Evolutionary conservation across 1,140 invertebrate species (phyloP).

Genomic region (Calephelis nemesis): DNA sequence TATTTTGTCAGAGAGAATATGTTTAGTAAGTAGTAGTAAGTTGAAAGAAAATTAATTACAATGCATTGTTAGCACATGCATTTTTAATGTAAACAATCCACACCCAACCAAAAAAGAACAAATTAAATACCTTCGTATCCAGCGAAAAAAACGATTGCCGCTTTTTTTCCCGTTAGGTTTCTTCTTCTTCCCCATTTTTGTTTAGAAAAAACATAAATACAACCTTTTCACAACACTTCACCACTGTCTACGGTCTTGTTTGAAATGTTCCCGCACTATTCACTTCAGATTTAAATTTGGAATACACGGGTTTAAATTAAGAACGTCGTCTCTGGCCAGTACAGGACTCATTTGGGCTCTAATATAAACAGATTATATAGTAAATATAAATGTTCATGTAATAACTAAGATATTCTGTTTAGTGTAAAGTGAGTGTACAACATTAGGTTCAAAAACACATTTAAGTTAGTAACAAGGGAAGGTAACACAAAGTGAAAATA

Average conservation of each 20-base stretch:
- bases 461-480: conserved; percentile 5
- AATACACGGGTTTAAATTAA: conserved; percentile 39
- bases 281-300: conserved; percentile 38
- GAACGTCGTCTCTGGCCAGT: conserved; percentile 53
- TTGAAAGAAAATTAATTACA: not conserved
- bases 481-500: not conserved
- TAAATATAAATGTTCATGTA: conserved; percentile 11
- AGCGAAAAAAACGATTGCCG: conserved; percentile 67
- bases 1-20: no score
- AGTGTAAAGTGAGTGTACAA: not conserved
- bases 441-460: conserved; percentile 2
- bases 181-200: conserved; percentile 71
- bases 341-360: conserved; percentile 62
- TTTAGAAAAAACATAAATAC: conserved; percentile 39
- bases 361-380: conserved; percentile 32
- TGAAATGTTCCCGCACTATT: conserved; percentile 31
- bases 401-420: not conserved
- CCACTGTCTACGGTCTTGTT: conserved; percentile 38
- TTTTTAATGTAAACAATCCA: not conserved
- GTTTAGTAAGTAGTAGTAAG: no score
- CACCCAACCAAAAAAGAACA: conserved; percentile 8
- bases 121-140: conserved; percentile 64
- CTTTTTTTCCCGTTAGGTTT: conserved; percentile 58
- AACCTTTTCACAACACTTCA: conserved; percentile 41
- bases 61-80: not conserved